A percentile compares a stretch with the other conserved stretches of the same genome.
These are phyloP conservation scores for Tetragnatha versicolor DNA, from an alignment of 1,140 invertebrate genomes.

Conservation along the genomic window DNA sequence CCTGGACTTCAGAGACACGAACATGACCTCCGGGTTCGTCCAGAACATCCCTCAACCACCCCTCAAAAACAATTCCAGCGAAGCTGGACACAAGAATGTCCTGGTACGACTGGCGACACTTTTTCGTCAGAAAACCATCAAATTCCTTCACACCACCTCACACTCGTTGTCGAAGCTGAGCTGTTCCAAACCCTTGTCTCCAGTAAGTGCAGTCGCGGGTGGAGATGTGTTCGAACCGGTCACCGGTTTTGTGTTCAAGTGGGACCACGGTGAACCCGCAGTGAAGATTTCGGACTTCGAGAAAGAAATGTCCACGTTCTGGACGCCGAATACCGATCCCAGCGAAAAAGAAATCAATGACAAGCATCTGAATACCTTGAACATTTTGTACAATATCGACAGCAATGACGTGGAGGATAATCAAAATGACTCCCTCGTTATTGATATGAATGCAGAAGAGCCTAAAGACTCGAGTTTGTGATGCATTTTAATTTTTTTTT, in stretches of 20 bases:
- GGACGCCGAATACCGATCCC: slow-evolving; percentile 29
- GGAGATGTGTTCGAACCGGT: slow-evolving; percentile 45
- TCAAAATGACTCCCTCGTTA: slow-evolving; percentile 1
- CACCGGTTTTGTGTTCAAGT: slow-evolving; percentile 51
- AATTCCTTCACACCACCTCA: background rate
- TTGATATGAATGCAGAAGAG: background rate
- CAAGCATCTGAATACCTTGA: slow-evolving; percentile 38
- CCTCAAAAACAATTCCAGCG: background rate
- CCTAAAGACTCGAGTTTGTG: background rate
- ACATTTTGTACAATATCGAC: slow-evolving; percentile 39
- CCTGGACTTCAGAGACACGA: slow-evolving; percentile 9
- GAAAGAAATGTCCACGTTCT: slow-evolving; percentile 34
- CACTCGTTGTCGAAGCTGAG: background rate
- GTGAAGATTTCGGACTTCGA: slow-evolving; percentile 43
- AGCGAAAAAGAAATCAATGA: slow-evolving; percentile 34
- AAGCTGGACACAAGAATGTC: background rate
- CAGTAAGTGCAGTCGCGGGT: background rate
- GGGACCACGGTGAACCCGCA: slow-evolving; percentile 30
- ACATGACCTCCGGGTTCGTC: slow-evolving; percentile 11
- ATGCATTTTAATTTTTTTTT: too few relatives aligned
- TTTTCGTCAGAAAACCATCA: slow-evolving; percentile 13
- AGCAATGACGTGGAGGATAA: background rate
- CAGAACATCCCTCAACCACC: background rate
- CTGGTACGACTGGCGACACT: background rate
- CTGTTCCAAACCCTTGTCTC: background rate